phyloP scores from a whole-genome alignment of 2,797 vertebrate genomes.

The Hydrocynus forskahlii region DNA sequence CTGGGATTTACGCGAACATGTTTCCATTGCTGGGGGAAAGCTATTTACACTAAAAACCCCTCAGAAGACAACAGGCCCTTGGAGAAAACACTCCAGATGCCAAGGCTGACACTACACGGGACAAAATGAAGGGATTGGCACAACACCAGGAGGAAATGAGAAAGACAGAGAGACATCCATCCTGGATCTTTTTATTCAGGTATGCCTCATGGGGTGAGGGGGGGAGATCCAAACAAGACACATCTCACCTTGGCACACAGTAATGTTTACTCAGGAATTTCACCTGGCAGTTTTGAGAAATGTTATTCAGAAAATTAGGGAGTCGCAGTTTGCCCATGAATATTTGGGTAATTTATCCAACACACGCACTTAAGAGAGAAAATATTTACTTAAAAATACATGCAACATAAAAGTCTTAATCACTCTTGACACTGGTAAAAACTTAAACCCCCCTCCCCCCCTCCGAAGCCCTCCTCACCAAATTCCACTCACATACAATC shows the following conservation, averaged over 20 bases:
- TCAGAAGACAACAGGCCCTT: neutral
- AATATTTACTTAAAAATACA: slow-evolving; percentile 10
- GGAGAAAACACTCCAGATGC: neutral
- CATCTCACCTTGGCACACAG: neutral
- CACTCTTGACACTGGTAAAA: neutral
- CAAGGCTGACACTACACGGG: neutral
- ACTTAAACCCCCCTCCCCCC: too few relatives aligned
- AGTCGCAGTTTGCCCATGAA: neutral
- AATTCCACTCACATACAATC: neutral
- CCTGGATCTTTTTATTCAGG: neutral
- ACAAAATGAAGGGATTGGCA: slow-evolving; percentile 2
- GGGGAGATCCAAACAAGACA: neutral
- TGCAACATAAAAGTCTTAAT: neutral
- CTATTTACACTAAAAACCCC: slow-evolving; percentile 9
- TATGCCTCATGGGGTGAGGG: neutral
- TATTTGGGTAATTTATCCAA: neutral
- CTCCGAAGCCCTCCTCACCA: neutral
- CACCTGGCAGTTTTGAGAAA: neutral
- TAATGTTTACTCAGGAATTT: neutral
- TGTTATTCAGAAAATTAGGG: neutral
- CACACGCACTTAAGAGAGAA: neutral
- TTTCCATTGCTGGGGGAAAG: neutral
- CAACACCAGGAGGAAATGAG: slow-evolving; percentile 31
- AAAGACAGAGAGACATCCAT: slow-evolving; percentile 18
- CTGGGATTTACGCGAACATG: neutral